Evolutionary conservation across 2,888 invertebrate species (phyloP), one percentile per base, ranked within the genome.

Genomic region (Mayetiola destructor): DNA sequence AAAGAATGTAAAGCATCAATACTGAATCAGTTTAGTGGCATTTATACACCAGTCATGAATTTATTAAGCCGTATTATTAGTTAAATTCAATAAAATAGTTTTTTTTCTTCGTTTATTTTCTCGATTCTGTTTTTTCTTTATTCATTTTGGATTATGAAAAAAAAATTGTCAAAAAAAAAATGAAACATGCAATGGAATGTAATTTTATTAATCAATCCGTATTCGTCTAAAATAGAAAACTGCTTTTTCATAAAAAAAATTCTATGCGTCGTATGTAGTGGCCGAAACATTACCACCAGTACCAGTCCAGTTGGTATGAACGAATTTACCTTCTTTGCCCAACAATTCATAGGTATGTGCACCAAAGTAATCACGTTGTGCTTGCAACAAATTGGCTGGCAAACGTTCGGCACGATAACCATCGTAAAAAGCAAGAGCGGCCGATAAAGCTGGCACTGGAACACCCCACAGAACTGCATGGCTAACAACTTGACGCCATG

Each of bases 281-380:
- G 94, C 90, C 1, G 94, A 91, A 4, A 94, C 91, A 66, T 90
- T 88, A 60, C 95, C 95, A 30, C 99, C 99, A 64, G 89, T 90
- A 14, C 99, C 99, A 10, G 97, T 99, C 99, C 99, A 99, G 75
- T 99, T 97, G 61, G 97, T 97, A 73, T 99, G 99, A 3, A 91
- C 80, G 69, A 86, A 96, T 63, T 80, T 80, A 3, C 95, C 96
- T 48, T 95, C 95, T 60, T 86, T 75, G 4, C 77, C 78, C 57
- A 92, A 72, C 57, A 95, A 72, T 74, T 99, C 96, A 67, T 99
- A 99, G 0, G 97, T 99, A 71, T 99, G 99, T 0, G 99, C 97
- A 1, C 99, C 99, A 68, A 99, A 99, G 71, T 94, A 99, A 72
- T 99, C 99, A 36, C 99, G 78, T 71, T 96, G 96, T 0, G 97